Evolutionary conservation across 2,113 vertebrate species (phyloP).

Genomic region (Zonotrichia leucophrys): DNA sequence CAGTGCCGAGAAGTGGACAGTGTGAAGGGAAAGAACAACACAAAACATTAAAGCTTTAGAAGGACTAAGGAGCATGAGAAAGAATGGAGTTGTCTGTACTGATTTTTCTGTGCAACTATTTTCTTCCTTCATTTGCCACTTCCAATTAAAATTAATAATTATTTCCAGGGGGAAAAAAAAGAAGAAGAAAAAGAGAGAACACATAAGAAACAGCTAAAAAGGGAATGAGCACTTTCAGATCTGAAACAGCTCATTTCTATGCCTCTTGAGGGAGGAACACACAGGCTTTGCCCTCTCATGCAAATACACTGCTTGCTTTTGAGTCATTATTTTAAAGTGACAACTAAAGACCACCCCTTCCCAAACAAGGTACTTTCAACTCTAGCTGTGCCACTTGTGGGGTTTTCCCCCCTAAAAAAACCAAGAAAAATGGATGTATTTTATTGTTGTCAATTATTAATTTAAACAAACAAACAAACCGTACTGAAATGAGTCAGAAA

Average conservation of each 20-base stretch:
- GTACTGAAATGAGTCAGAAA: not conserved
- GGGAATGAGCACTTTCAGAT: not conserved
- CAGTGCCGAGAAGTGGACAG: not conserved
- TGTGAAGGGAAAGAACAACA: not conserved
- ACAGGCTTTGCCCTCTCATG: not conserved
- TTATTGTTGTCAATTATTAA: not conserved
- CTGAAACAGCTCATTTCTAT: not conserved
- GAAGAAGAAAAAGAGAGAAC: not conserved
- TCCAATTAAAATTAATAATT: not conserved
- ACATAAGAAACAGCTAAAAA: not conserved
- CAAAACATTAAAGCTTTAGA: not conserved
- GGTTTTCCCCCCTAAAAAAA: rapidly evolving
- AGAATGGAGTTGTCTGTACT: not conserved
- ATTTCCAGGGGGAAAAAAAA: not conserved
- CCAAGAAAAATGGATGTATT: not conserved
- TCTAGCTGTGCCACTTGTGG: not conserved
- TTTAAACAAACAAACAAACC: not conserved
- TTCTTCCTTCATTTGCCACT: not conserved
- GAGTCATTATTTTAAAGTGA: not conserved
- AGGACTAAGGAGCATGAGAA: not conserved
- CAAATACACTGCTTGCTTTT: not conserved
- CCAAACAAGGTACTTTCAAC: not conserved
- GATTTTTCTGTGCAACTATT: not conserved
- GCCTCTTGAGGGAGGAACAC: not conserved
- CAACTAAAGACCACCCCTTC: not conserved